Percentiles rank a stretch among this genome's conserved stretches.
Conservation (phyloP, 1,140 invertebrate species). For the Drosophila carrolli region DNA sequence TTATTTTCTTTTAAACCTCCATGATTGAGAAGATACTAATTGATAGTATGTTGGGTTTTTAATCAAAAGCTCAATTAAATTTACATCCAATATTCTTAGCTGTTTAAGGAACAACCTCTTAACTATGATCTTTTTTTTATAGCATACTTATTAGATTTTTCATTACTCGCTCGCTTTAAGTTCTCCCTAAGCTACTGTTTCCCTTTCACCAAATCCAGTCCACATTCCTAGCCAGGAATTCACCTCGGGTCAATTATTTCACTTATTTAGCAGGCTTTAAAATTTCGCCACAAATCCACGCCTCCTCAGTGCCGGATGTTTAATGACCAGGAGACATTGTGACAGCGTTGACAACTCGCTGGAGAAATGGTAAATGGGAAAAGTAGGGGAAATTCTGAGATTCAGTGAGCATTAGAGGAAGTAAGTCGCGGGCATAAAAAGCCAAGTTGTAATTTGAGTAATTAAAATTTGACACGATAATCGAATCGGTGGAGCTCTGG, state of each 20-base stretch:
- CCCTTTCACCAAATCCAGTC: conserved; percentile 23
- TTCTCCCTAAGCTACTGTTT: neutral
- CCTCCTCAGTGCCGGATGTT: conserved; percentile 44
- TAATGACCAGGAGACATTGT: conserved; percentile 69
- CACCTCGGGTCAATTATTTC: conserved; percentile 68
- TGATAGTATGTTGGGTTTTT: neutral
- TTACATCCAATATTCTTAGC: neutral
- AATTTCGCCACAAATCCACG: conserved; percentile 46
- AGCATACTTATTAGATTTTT: conserved; percentile 32
- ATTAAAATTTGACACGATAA: conserved; percentile 82
- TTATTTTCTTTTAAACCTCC: too few species aligned
- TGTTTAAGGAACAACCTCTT: neutral
- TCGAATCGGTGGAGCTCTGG: conserved; percentile 47
- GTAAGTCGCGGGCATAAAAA: conserved; percentile 73
- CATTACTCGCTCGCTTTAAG: conserved; percentile 20
- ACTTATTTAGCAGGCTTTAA: conserved; percentile 71
- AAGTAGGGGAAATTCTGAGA: conserved; percentile 9
- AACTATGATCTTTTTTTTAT: conserved; percentile 17
- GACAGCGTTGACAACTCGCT: conserved; percentile 71
- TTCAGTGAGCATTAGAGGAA: conserved; percentile 41
- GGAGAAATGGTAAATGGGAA: conserved; percentile 20
- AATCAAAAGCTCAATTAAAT: neutral
- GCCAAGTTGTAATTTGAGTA: conserved; percentile 77
- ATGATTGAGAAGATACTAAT: too few species aligned
- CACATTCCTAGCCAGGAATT: conserved; percentile 33